Evolutionary conservation across 2,888 invertebrate genomes (phyloP).

Genomic region (Eurois occulta): DNA sequence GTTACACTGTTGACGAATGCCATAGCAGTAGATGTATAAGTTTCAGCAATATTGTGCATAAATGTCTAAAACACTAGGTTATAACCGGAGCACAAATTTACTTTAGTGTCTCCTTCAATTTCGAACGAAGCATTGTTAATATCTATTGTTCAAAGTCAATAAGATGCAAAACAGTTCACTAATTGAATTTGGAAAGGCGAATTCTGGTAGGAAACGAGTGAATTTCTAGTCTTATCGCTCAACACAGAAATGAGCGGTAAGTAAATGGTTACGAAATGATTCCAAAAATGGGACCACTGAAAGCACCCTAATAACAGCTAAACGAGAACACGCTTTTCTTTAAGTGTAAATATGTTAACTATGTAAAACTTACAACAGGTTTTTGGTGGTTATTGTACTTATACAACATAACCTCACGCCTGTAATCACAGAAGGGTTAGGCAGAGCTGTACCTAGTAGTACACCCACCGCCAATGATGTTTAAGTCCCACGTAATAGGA

Average conservation of each 20-base stretch:
- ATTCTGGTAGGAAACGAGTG: constrained; percentile 18
- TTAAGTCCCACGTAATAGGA: too few relatives aligned
- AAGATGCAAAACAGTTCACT: constrained; percentile 36
- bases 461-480: too few relatives aligned
- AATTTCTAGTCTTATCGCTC: constrained; percentile 20
- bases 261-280: constrained; percentile 43
- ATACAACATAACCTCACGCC: too few relatives aligned
- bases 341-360: constrained; percentile 15
- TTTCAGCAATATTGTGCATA: background rate
- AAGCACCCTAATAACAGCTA: constrained; percentile 27
- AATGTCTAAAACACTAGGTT: background rate
- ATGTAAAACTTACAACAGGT: constrained; percentile 7
- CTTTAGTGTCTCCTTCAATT: background rate
- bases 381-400: background rate
- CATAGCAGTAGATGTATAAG: background rate
- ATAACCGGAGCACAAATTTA: background rate
- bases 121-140: background rate
- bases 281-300: constrained; percentile 29
- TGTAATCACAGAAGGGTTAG: too few relatives aligned
- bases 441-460: too few relatives aligned
- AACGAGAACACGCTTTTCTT: constrained; percentile 22
- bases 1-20: background rate
- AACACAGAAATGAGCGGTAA: constrained; percentile 46
- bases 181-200: constrained; percentile 42
- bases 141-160: constrained; percentile 8